Percentiles rank a stretch among this genome's conserved stretches.
These are phyloP conservation scores for Lethenteron camtschaticum DNA, from an alignment of 2,113 vertebrate genomes.

Conservation along the genomic window DNA sequence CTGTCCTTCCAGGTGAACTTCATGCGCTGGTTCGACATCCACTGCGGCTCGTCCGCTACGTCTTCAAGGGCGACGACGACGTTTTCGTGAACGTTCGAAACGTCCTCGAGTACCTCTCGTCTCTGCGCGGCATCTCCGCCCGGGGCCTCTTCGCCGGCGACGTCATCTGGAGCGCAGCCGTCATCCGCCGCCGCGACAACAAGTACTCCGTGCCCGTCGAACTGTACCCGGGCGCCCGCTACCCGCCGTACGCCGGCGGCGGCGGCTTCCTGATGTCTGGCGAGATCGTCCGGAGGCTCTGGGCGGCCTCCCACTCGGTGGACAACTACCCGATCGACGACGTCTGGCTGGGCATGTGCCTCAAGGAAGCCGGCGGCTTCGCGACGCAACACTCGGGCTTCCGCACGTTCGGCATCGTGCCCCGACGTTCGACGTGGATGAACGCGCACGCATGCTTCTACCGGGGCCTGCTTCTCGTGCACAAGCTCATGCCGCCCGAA, in stretches of 20 bases:
- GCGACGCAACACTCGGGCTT: constrained; percentile 58
- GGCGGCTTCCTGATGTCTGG: constrained; percentile 77
- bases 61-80: constrained; percentile 86
- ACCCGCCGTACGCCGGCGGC: constrained; percentile 75
- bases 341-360: constrained; percentile 84
- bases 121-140: constrained; percentile 21
- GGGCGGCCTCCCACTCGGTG: constrained; percentile 32
- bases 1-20: constrained; percentile 29
- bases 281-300: constrained; percentile 36
- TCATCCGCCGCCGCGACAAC: constrained; percentile 63
- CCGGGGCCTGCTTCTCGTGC: constrained; percentile 69
- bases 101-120: constrained; percentile 51
- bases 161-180: constrained; percentile 49
- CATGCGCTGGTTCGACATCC: constrained; percentile 70
- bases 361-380: constrained; percentile 46
- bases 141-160: constrained; percentile 60
- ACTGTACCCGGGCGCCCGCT: constrained; percentile 47
- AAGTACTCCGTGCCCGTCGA: constrained; percentile 67
- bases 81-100: constrained; percentile 65
- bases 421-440: constrained; percentile 59
- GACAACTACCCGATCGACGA: constrained; percentile 84
- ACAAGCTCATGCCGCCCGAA: constrained; percentile 67
- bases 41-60: constrained; percentile 39
- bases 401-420: constrained; percentile 80
- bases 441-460: constrained; percentile 85